A percentile compares a stretch with the other conserved stretches of the same genome.
Conservation (phyloP, 2,888 invertebrate species). For the Ctenicera cuprea region DNA sequence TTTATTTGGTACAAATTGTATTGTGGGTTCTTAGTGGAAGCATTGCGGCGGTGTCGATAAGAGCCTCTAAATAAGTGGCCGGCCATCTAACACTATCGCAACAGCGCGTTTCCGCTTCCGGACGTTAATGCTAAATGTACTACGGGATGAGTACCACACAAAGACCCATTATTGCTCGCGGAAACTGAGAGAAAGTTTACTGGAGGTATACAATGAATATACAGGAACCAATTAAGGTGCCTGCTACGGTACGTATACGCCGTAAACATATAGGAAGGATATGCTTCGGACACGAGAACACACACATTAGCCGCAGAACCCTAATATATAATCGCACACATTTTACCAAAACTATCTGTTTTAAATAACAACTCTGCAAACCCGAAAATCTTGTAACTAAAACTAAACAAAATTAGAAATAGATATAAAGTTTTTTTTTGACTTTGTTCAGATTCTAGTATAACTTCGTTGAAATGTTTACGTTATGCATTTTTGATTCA, state of each 20-base stretch:
- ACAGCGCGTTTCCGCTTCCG: slow-evolving; percentile 52
- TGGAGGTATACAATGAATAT: slow-evolving; percentile 57
- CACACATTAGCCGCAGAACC: slow-evolving; percentile 39
- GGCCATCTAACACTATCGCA: slow-evolving; percentile 50
- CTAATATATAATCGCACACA: slow-evolving; percentile 27
- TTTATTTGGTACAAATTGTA: slow-evolving; percentile 70
- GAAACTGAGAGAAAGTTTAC: slow-evolving; percentile 58
- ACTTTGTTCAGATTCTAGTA: too few relatives aligned
- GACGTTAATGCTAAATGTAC: slow-evolving; percentile 50
- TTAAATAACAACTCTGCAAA: too few relatives aligned
- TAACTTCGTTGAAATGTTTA: too few relatives aligned
- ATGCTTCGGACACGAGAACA: slow-evolving; percentile 57
- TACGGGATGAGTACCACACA: slow-evolving; percentile 49
- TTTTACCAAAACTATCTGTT: slow-evolving; percentile 8
- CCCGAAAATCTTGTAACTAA: too few relatives aligned
- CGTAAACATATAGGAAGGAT: slow-evolving; percentile 58
- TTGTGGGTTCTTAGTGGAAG: slow-evolving; percentile 62
- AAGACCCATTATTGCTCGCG: slow-evolving; percentile 51
- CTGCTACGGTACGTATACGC: slow-evolving; percentile 55
- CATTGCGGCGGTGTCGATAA: slow-evolving; percentile 56
- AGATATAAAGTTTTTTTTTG: too few relatives aligned
- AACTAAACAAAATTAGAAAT: too few relatives aligned
- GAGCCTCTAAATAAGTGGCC: slow-evolving; percentile 54
- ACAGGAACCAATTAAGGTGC: slow-evolving; percentile 65
- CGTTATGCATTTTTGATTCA: too few relatives aligned